These are phyloP conservation scores for Mobula birostris DNA, from an alignment of 2,113 vertebrate species.

Conservation along the genomic window DNA sequence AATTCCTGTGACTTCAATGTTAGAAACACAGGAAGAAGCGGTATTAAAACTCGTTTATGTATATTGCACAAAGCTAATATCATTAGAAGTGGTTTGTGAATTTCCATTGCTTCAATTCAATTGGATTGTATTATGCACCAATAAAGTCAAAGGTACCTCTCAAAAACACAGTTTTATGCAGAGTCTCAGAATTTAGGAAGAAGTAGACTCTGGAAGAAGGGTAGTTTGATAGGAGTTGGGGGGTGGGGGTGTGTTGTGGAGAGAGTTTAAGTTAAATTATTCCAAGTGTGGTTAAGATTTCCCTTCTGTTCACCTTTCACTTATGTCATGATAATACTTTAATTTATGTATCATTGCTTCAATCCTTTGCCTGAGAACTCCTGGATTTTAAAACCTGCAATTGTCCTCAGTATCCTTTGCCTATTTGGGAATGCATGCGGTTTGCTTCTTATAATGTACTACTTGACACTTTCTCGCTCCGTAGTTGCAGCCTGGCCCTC, in stretches of 20 bases:
- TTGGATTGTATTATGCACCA: background rate
- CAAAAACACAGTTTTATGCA: background rate
- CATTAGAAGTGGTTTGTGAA: background rate
- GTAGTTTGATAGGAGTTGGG: background rate
- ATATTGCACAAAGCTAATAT: background rate
- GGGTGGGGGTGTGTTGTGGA: no score
- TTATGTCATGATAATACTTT: background rate
- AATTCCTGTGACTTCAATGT: background rate
- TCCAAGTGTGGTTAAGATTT: background rate
- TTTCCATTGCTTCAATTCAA: background rate
- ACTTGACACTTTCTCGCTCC: background rate
- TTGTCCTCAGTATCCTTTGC: background rate
- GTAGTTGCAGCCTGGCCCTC: no score
- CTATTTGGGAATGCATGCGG: background rate
- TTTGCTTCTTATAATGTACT: background rate
- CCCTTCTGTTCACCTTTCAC: background rate
- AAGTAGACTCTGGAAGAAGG: background rate
- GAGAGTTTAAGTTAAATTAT: background rate
- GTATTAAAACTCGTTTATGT: background rate
- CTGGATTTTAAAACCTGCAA: background rate
- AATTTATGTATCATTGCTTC: background rate
- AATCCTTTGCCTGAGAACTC: background rate
- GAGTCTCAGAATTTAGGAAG: background rate
- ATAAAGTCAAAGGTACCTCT: background rate
- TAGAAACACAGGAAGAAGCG: background rate